Evolutionary conservation across 2,797 vertebrate species (phyloP).

Genomic region (Thamnophis elegans): DNA sequence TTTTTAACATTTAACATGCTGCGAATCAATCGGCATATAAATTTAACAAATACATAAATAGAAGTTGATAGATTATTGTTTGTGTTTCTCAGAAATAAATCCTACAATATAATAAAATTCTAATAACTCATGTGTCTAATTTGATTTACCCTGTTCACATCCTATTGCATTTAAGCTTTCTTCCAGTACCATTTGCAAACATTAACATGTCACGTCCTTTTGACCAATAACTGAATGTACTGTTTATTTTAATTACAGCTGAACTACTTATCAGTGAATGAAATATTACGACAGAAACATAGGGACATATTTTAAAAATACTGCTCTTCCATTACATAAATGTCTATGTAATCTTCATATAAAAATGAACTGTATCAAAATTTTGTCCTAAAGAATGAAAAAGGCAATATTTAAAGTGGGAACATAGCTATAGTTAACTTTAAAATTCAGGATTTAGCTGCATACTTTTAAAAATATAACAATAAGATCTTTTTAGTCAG

Average conservation of each 20-base stretch:
- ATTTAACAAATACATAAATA: not conserved
- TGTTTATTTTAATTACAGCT: conserved; percentile 65
- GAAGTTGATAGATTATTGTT: conserved; percentile 34
- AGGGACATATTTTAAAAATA: conserved; percentile 68
- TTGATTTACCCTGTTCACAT: conserved; percentile 63
- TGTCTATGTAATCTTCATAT: conserved; percentile 71
- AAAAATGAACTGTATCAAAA: conserved; percentile 68
- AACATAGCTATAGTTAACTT: conserved; percentile 43
- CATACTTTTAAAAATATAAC: conserved; percentile 41
- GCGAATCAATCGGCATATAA: not conserved
- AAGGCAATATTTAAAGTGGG: conserved; percentile 39
- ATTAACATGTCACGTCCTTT: conserved; percentile 55
- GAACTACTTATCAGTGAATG: conserved; percentile 46
- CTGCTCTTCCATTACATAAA: conserved; percentile 69
- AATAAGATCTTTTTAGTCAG: conserved; percentile 59
- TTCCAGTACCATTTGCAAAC: conserved; percentile 73
- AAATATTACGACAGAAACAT: conserved; percentile 31
- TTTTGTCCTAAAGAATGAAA: conserved; percentile 55
- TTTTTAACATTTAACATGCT: not conserved
- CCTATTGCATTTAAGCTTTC: conserved; percentile 80
- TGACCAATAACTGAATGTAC: conserved; percentile 58
- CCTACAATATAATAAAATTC: conserved; percentile 55
- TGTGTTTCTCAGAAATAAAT: conserved; percentile 26
- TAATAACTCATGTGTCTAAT: conserved; percentile 86
- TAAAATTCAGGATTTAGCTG: conserved; percentile 47